Evolutionary conservation across 2,113 vertebrate species (phyloP).

Genomic region (Neolamprologus falcicula): DNA sequence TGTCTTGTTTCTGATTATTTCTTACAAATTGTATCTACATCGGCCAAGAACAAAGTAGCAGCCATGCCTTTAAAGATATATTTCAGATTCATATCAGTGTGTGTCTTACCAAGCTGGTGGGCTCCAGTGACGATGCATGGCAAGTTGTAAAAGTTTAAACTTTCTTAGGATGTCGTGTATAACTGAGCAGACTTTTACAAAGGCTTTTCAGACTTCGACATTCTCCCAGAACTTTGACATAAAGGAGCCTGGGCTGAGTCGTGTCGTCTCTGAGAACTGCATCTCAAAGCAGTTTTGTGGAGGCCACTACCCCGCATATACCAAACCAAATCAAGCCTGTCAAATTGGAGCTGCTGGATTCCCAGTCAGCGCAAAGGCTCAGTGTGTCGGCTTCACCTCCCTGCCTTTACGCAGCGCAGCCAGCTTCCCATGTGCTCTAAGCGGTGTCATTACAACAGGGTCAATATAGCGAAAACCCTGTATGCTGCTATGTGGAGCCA

Average conservation of each 20-base stretch:
- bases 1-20: neutral
- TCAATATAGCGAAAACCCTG: conserved; percentile 5
- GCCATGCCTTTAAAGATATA: neutral
- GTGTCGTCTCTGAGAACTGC: neutral
- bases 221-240: conserved; percentile 16
- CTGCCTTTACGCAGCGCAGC: neutral
- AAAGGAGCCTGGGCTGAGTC: neutral
- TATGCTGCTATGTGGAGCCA: neutral
- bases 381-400: neutral
- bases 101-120: neutral
- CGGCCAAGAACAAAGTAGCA: neutral
- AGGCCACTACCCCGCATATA: neutral
- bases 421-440: neutral
- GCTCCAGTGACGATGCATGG: neutral
- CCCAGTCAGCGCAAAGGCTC: neutral
- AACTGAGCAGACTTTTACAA: neutral
- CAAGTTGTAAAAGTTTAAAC: neutral
- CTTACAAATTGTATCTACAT: neutral
- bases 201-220: neutral
- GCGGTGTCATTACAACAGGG: conserved; percentile 9
- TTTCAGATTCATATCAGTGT: neutral
- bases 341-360: conserved; percentile 39
- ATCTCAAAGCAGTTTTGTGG: conserved; percentile 12
- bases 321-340: conserved; percentile 43
- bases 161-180: neutral